These are phyloP conservation scores for Trinectes maculatus DNA, from an alignment of 2,113 vertebrate genomes.

Conservation along the genomic window DNA sequence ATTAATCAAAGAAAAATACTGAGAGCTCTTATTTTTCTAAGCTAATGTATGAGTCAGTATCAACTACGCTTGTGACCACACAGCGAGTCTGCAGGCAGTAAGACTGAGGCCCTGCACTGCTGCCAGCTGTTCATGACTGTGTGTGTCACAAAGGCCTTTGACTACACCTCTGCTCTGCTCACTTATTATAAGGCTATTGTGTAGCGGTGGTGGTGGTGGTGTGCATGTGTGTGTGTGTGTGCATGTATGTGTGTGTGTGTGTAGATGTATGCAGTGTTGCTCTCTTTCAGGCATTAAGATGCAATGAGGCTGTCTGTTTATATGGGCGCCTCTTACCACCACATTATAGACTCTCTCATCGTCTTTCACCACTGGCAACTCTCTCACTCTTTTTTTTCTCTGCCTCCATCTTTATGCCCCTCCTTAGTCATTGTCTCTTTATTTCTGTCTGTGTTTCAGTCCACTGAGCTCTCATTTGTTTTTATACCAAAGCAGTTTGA, in stretches of 20 bases:
- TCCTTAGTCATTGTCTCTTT: constrained; percentile 3
- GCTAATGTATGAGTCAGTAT: background rate
- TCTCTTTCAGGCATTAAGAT: constrained; percentile 64
- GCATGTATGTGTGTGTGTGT: constrained; percentile 33
- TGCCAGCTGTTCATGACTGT: background rate
- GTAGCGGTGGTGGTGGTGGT: constrained; percentile 5
- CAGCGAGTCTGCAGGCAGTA: background rate
- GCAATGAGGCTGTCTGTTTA: constrained; percentile 68
- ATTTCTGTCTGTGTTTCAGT: constrained; percentile 15
- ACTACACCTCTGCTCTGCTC: constrained; percentile 10
- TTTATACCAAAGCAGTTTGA: background rate
- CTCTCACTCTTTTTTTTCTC: constrained; percentile 10
- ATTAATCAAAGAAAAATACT: constrained; percentile 2
- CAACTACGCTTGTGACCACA: background rate
- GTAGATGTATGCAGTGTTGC: constrained; percentile 44
- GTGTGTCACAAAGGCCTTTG: background rate
- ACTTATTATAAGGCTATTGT: constrained; percentile 35
- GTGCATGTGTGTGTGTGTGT: constrained; percentile 4
- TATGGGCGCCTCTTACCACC: constrained; percentile 48
- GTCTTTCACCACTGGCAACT: constrained; percentile 38
- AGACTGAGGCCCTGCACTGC: background rate
- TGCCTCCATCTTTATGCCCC: constrained; percentile 8
- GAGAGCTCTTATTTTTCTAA: background rate
- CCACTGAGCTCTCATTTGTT: background rate
- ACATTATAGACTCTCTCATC: constrained; percentile 39